phyloP scores from a whole-genome alignment of 23 tunicate genomes.

The Corella eumyota region DNA sequence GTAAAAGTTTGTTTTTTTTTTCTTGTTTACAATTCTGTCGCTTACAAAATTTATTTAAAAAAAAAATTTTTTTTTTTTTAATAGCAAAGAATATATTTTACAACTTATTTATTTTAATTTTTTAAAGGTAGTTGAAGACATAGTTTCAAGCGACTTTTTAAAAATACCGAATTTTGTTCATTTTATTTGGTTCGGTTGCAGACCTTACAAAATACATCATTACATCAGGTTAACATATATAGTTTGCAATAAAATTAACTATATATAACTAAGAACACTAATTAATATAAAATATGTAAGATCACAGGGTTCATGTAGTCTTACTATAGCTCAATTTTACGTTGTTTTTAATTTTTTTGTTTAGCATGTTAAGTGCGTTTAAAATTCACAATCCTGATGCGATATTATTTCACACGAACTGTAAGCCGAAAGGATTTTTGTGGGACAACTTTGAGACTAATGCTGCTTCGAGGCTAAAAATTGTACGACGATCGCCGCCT shows the following conservation, averaged over 20 bases:
- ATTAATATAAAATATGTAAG: constrained; percentile 2
- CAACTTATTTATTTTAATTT: neutral
- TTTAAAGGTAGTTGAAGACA: constrained; percentile 8
- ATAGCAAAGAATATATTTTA: neutral
- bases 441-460: constrained; percentile 39
- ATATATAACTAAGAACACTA: neutral
- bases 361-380: constrained; percentile 56
- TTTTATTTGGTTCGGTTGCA: constrained; percentile 81
- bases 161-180: constrained; percentile 72
- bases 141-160: neutral
- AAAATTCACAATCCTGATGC: constrained; percentile 41
- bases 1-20: constrained; percentile 5
- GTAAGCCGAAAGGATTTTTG: constrained; percentile 66
- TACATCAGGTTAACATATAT: constrained; percentile 43
- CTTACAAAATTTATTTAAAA: too few species aligned
- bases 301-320: neutral
- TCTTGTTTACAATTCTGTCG: too few species aligned
- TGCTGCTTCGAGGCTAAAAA: constrained; percentile 35
- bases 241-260: neutral
- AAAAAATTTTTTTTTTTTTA: neutral
- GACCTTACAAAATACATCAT: constrained; percentile 32
- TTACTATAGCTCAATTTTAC: neutral
- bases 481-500: constrained; percentile 78
- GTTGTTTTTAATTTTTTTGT: neutral
- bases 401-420: constrained; percentile 83